Percentiles rank a stretch among this genome's conserved stretches.
Conservation (phyloP, 2,113 vertebrate genomes). For the Plecturocebus donacophilus region DNA sequence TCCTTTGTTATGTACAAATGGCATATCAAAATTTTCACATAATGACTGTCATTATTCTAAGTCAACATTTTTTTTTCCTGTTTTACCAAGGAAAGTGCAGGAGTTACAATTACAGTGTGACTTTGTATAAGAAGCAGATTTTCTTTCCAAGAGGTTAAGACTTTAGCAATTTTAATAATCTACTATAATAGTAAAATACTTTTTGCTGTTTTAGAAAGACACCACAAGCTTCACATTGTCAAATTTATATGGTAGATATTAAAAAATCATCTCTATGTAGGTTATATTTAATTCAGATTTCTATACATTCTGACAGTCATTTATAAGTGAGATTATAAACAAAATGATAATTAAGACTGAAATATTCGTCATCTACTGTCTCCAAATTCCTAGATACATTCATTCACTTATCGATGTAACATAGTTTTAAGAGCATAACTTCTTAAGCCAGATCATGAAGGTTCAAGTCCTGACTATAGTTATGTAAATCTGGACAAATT, state of each 20-base stretch:
- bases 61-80: conserved; percentile 25
- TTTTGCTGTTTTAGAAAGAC: background rate
- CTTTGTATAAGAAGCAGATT: conserved; percentile 28
- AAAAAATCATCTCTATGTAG: background rate
- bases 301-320: background rate
- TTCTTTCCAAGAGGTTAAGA: conserved; percentile 21
- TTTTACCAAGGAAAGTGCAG: background rate
- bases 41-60: conserved; percentile 1
- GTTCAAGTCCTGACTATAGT: background rate
- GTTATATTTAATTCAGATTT: background rate
- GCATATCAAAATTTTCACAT: background rate
- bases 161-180: background rate
- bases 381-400: background rate
- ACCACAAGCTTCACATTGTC: background rate
- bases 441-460: background rate
- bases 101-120: background rate
- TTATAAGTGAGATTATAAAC: background rate
- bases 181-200: background rate
- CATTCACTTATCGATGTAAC: background rate
- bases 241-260: background rate
- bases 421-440: background rate
- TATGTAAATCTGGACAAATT: background rate
- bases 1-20: background rate
- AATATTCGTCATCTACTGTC: background rate
- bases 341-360: background rate